Evolutionary conservation across 2,888 invertebrate species (phyloP).

Genomic region (Himalopsyche anomala): DNA sequence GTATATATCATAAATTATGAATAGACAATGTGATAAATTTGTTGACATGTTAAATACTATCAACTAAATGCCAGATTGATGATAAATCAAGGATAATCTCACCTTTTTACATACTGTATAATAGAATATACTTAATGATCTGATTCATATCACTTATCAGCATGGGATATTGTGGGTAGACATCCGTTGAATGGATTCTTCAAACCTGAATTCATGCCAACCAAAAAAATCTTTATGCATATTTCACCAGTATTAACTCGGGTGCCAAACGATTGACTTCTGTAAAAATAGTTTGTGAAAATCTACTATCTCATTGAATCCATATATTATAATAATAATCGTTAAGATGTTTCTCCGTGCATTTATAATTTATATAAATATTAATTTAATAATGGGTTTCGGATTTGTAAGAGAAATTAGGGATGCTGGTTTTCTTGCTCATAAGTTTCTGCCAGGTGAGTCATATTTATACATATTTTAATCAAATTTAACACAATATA

Average conservation of each 20-base stretch:
- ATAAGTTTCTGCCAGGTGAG: slow-evolving; percentile 14
- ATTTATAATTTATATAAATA: not conserved
- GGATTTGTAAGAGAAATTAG: not conserved
- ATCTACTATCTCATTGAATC: not conserved
- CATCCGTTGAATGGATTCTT: slow-evolving; percentile 44
- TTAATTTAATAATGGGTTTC: not conserved
- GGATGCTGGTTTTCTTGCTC: not conserved
- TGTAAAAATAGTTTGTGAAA: not conserved
- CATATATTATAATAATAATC: not conserved
- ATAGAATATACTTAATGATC: slow-evolving; percentile 13
- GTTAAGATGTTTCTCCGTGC: not conserved
- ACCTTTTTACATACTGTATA: not conserved
- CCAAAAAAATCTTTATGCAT: slow-evolving; percentile 38
- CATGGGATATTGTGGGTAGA: slow-evolving; percentile 60
- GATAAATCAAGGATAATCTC: not conserved
- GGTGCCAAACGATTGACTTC: not conserved
- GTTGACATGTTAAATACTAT: too few relatives aligned
- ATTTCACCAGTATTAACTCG: slow-evolving; percentile 8
- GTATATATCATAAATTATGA: too few relatives aligned
- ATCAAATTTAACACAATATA: too few relatives aligned
- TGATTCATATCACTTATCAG: slow-evolving; percentile 49
- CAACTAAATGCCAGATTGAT: too few relatives aligned
- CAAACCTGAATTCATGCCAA: slow-evolving; percentile 22
- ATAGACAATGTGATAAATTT: too few relatives aligned
- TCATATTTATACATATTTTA: not conserved